Base-by-base conservation (phyloP, 2,888 invertebrate species). In the Dugesia japonica region DNA sequence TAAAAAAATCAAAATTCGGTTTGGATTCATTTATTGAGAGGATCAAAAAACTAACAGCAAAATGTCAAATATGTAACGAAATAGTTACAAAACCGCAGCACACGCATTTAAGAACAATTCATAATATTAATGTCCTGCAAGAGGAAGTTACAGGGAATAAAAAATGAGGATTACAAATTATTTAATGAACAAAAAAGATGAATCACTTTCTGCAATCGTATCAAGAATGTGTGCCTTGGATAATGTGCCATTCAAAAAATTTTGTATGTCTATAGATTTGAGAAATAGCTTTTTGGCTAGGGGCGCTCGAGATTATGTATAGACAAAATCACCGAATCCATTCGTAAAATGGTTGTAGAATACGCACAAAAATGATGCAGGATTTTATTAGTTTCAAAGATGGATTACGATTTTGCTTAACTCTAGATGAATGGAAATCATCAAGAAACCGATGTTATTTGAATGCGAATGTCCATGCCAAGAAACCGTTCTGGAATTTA, bases 71-170 rank as follows among this genome's bases (percentile, higher is more conserved):
- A 38, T 38, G 17, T 38, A 9, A 38, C 9, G 38, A 38, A 17
- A 38, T 38, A 38, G 38, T 38, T 38, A 56, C 56, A 56, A 56
- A 4, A 56, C 56, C 56, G n/a, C 56, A 56, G 56, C 56, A 56
- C n/a, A 56, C 56, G n/a, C 56, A 56, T 56, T 56, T 56, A 56
- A 56, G 56, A 56, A 56, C 56, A 56, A 56, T 20, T 9, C 56
- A 56, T n/a, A 56, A 56, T 56, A 56, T 56, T 56, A 56, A 56
- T 56, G 20, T 56, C 56, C 9, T 56, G 23, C n/a, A 31, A 31
- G 31, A 31, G 4, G n/a, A 56, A 56, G 56, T 38, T 38, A 9
- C 38, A 38, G 38, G 17, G 9, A 9, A 38, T 38, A 17, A 13
- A 38, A 38, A 38, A 38, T 38, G 38, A 38, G 13, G 17, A 38